Percentiles rank a stretch among this genome's conserved stretches.
Conservation (phyloP, 2,888 invertebrate genomes). For the Scaptomyza reducta region DNA sequence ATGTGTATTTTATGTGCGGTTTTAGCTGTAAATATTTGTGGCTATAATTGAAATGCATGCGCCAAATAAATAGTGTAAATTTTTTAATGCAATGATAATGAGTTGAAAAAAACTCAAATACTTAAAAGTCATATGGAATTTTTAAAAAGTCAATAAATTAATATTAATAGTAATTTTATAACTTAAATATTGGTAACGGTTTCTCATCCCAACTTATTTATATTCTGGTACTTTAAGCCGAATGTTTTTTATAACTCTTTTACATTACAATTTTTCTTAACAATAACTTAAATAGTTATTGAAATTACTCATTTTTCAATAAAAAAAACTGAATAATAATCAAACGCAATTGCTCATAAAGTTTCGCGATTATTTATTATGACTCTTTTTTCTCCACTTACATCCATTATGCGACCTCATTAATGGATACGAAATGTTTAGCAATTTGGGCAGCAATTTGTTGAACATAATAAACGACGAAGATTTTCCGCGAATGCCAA, state of each 20-base stretch:
- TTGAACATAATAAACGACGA: constrained; percentile 88
- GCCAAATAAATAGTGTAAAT: constrained; percentile 10
- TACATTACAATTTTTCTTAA: too few species aligned
- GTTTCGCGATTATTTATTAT: constrained; percentile 38
- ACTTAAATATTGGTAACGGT: too few species aligned
- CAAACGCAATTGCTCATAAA: constrained; percentile 32
- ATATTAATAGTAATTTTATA: background rate
- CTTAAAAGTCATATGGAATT: background rate
- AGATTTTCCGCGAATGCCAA: constrained; percentile 89
- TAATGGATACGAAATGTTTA: constrained; percentile 76
- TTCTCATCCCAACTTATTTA: too few species aligned
- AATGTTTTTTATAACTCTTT: constrained; percentile 45
- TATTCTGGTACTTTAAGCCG: constrained; percentile 7
- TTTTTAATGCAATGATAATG: background rate
- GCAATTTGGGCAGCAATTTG: constrained; percentile 91
- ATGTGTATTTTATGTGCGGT: constrained; percentile 36
- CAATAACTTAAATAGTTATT: constrained; percentile 19
- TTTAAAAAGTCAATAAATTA: background rate
- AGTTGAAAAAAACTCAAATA: background rate
- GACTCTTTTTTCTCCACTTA: constrained; percentile 20
- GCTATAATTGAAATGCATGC: constrained; percentile 18
- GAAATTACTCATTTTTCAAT: constrained; percentile 28
- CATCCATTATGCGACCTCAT: constrained; percentile 35
- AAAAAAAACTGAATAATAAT: constrained; percentile 26
- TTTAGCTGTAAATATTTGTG: constrained; percentile 27